phyloP scores from a whole-genome alignment of 2,797 vertebrate genomes.

The Nothura maculosa region DNA sequence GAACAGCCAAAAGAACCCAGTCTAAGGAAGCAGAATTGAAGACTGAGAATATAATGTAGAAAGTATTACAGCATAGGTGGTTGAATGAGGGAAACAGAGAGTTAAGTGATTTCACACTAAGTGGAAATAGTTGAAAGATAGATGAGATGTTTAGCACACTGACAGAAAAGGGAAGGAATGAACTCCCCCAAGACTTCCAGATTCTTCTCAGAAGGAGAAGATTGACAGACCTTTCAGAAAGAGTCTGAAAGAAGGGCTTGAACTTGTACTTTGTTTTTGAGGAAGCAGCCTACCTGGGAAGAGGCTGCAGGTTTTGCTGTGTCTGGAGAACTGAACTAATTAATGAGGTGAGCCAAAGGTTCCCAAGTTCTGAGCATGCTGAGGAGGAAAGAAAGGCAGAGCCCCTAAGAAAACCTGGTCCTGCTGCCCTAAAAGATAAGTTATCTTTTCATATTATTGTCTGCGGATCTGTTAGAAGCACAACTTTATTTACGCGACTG shows the following conservation, averaged over 20 bases:
- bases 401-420: constrained; percentile 8
- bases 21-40: background rate
- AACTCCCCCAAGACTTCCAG: constrained; percentile 12
- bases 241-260: constrained; percentile 36
- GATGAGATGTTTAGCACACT: background rate
- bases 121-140: constrained; percentile 19
- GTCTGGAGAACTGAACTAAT: constrained; percentile 53
- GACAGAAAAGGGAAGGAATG: constrained; percentile 16
- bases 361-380: background rate
- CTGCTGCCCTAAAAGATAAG: background rate
- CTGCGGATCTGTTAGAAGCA: background rate
- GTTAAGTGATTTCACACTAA: background rate
- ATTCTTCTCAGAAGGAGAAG: constrained; percentile 35
- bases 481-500: background rate
- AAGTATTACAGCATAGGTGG: background rate
- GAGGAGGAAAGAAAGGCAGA: constrained; percentile 20
- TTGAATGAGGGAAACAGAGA: background rate
- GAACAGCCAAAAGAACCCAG: background rate
- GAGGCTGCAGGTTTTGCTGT: background rate
- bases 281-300: background rate
- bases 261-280: constrained; percentile 61
- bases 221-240: constrained; percentile 62
- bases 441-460: background rate
- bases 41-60: background rate
- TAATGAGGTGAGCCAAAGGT: constrained; percentile 46